A percentile compares a stretch with the other conserved stretches of the same genome.
Evolutionary conservation across 2,888 invertebrate genomes (phyloP).

Genomic region (Euspilapteryx auroguttella): DNA sequence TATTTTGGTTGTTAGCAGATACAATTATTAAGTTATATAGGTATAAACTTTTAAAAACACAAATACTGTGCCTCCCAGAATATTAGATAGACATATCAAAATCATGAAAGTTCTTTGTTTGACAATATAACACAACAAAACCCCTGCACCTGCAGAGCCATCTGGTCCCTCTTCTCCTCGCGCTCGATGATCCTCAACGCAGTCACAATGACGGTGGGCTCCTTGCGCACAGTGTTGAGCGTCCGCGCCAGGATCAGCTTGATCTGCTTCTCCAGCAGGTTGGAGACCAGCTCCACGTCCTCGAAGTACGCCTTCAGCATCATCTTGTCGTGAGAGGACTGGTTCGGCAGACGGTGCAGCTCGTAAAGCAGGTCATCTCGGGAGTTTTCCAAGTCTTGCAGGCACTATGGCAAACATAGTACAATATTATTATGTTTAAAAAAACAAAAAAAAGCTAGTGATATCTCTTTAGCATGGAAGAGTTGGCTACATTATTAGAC

Average conservation of each 20-base stretch:
- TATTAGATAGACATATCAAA: too few relatives aligned
- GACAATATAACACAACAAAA: too few relatives aligned
- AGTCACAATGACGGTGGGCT: constrained; percentile 94
- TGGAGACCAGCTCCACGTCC: constrained; percentile 90
- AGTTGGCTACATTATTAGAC: too few relatives aligned
- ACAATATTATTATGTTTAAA: too few relatives aligned
- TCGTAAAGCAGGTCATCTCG: constrained; percentile 95
- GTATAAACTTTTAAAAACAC: too few relatives aligned
- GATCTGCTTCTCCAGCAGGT: constrained; percentile 87
- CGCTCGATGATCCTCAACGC: constrained; percentile 94
- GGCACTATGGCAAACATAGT: constrained; percentile 55
- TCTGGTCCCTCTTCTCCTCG: constrained; percentile 93
- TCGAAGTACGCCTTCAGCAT: constrained; percentile 95
- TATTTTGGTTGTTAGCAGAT: too few relatives aligned
- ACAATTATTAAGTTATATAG: too few relatives aligned
- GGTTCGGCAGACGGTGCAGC: constrained; percentile 89
- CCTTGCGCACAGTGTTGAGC: constrained; percentile 90
- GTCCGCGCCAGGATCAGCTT: constrained; percentile 87
- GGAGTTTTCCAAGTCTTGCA: constrained; percentile 95
- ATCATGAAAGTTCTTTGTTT: too few relatives aligned
- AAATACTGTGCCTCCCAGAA: too few relatives aligned
- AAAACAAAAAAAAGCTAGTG: too few relatives aligned
- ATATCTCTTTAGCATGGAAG: too few relatives aligned
- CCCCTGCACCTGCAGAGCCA: constrained; percentile 77
- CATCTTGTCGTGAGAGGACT: constrained; percentile 86